Base-by-base conservation (phyloP, 30 jellyfish, hydroid and myxozoan genomes). In the Aurelia aurita complex sp. Pacific region DNA sequence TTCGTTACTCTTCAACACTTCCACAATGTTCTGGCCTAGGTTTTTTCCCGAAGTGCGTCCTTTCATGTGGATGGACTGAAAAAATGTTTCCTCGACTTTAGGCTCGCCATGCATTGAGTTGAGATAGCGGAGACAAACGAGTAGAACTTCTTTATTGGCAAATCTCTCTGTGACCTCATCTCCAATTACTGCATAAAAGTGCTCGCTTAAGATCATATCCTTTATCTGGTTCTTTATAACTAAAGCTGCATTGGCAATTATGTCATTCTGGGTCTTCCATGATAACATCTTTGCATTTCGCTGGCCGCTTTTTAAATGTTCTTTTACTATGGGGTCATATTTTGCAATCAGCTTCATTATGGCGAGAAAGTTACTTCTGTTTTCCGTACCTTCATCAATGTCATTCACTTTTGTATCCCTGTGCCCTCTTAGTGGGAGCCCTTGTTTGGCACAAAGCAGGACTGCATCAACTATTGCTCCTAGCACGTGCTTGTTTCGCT, bases 161-260 rank as follows among this genome's bases (percentile, higher is more conserved):
- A 34, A 64, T 40, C 90, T 80, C 59, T 80, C 90, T 51, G 90
- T 80, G 62, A 80, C 90, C 82, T 80, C 90, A 69, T 80, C 82
- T 50, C 40, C 90, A 64, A 80, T 80, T 50, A 80, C 75, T 55
- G 81, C 75, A 80, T 80, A 67, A 52, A 66, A 80, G 16, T 80
- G 69, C 73, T 55, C 82, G 64, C 74, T 80, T 6, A 1, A 66
- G 55, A 80, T 67, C 82, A 80, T 69, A 46, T 66, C 90, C 46
- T 69, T 67, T 67, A 80, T 67, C 85, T 60, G 91, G 77, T 51
- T 61, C 72, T 40, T 80, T 15, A 80, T 69, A 6, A 69, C 81
- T 52, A 66, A 67, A 65, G 90, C 90, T 54, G 74, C 90, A 54
- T 69, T 66, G 90, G 82, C 87, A 52, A 77, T 77, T 23, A 77